Evolutionary conservation across 2,888 invertebrate genomes (phyloP).

Genomic region (Melanchra persicariae): DNA sequence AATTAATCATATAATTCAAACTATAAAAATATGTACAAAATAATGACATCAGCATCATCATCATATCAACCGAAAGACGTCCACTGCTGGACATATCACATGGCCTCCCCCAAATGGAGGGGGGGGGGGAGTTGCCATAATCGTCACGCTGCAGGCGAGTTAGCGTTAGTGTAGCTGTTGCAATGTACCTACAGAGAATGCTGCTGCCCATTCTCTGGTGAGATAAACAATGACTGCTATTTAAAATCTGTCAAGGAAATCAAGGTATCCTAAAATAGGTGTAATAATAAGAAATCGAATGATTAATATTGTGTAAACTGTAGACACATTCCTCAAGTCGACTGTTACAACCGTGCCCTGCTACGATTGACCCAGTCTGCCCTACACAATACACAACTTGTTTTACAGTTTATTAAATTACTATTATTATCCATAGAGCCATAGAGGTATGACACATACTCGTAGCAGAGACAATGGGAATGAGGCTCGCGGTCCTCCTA

Average conservation of each 20-base stretch:
- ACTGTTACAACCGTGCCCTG: conserved; percentile 10
- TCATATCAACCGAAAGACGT: no score
- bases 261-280: neutral
- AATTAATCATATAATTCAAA: no score
- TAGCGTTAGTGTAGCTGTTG: no score
- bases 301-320: neutral
- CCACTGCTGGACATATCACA: no score
- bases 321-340: conserved; percentile 5
- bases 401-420: conserved; percentile 43
- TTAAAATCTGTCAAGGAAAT: neutral
- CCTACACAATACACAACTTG: conserved; percentile 32
- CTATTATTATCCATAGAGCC: conserved; percentile 34
- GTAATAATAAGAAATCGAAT: neutral
- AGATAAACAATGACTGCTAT: no score
- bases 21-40: no score
- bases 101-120: no score
- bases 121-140: no score
- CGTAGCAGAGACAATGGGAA: conserved; percentile 54
- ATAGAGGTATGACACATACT: conserved; percentile 45
- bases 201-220: no score
- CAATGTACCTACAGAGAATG: no score
- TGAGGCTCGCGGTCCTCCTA: conserved; percentile 39
- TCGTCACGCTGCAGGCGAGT: no score
- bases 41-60: no score
- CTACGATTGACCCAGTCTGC: conserved; percentile 17